A percentile compares a stretch with the other conserved stretches of the same genome.
phyloP scores from a whole-genome alignment of 2,888 invertebrate species.

The Netelia melanura region DNA sequence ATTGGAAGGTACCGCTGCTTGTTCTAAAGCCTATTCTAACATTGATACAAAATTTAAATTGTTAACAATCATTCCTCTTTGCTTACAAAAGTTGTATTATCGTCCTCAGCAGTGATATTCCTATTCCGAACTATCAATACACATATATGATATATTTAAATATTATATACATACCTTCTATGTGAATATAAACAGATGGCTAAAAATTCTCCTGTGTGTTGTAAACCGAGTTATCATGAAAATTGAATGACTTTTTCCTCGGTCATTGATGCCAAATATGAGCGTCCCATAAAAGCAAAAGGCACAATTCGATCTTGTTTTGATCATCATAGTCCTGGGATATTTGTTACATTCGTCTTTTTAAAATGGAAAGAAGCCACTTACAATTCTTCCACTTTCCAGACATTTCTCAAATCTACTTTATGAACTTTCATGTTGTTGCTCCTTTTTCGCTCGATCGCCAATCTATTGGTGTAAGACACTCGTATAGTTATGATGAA shows the following conservation, averaged over 20 bases:
- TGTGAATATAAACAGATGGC: conserved; percentile 52
- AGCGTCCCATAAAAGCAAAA: conserved; percentile 25
- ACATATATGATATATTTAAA: conserved; percentile 44
- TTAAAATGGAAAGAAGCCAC: conserved; percentile 33
- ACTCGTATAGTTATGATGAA: conserved; percentile 15
- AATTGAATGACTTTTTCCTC: conserved; percentile 38
- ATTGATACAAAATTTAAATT: conserved; percentile 63
- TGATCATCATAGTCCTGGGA: conserved; percentile 34
- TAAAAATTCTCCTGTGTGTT: conserved; percentile 21
- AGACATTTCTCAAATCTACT: conserved; percentile 9
- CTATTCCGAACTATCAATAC: conserved; percentile 59
- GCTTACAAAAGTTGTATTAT: conserved; percentile 70
- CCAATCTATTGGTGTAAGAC: no score
- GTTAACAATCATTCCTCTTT: conserved; percentile 76
- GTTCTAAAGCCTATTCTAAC: conserved; percentile 71
- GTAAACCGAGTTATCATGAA: conserved; percentile 26
- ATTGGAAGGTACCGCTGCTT: conserved; percentile 57
- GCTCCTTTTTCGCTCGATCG: not conserved
- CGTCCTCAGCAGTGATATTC: conserved; percentile 56
- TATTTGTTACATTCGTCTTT: conserved; percentile 32
- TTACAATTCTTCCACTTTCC: conserved; percentile 47
- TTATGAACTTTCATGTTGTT: conserved; percentile 26
- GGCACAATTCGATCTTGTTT: conserved; percentile 22
- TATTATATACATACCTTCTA: conserved; percentile 44
- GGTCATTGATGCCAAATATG: conserved; percentile 42